phyloP scores from a whole-genome alignment of 2,888 invertebrate species.

The Marronus borbonicus region DNA sequence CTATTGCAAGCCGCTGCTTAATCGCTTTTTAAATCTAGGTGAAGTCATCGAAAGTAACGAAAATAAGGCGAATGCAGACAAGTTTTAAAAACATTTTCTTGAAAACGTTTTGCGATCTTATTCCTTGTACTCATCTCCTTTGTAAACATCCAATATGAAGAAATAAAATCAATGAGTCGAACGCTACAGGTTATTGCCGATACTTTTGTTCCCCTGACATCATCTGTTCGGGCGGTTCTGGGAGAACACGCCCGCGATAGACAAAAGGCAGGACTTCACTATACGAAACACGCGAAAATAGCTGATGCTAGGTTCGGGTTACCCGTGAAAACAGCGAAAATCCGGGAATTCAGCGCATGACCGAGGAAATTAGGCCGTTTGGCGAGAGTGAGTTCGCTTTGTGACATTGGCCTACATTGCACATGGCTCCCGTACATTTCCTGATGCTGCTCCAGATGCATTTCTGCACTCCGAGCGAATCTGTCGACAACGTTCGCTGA shows the following conservation, averaged over 20 bases:
- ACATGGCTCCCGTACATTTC: constrained; percentile 48
- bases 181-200: background rate
- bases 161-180: constrained; percentile 5
- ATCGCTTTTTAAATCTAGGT: too few relatives aligned
- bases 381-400: constrained; percentile 52
- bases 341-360: constrained; percentile 49
- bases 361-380: constrained; percentile 49
- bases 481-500: constrained; percentile 41
- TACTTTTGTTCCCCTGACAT: background rate
- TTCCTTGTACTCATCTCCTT: background rate
- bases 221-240: background rate
- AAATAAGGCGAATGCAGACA: too few relatives aligned
- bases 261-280: constrained; percentile 19
- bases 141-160: background rate
- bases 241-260: constrained; percentile 8
- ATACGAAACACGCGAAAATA: constrained; percentile 9
- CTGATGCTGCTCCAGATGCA: constrained; percentile 50
- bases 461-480: constrained; percentile 47
- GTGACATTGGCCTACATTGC: constrained; percentile 53
- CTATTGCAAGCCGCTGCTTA: too few relatives aligned
- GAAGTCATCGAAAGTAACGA: too few relatives aligned
- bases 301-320: constrained; percentile 45
- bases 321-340: constrained; percentile 47
- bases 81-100: too few relatives aligned
- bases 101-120: too few relatives aligned